Conservation (phyloP, 2,113 vertebrate species). For the Salminus brasiliensis region DNA sequence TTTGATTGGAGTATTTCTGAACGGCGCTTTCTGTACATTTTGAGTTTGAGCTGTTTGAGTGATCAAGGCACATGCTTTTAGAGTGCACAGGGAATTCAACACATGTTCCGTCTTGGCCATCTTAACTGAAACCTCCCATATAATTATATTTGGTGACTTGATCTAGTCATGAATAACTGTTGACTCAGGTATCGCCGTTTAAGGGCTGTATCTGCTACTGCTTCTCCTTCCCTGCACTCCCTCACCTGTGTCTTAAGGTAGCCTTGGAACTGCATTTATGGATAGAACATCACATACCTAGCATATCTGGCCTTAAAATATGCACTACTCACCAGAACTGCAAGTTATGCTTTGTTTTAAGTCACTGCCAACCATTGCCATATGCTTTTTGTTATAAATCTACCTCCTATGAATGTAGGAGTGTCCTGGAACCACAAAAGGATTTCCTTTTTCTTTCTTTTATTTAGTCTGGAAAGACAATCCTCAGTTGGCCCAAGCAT, state of each 20-base stretch:
- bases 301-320: conserved; percentile 74
- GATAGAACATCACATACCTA: conserved; percentile 48
- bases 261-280: conserved; percentile 63
- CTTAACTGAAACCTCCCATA: neutral
- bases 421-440: conserved; percentile 62
- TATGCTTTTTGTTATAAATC: conserved; percentile 61
- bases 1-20: neutral
- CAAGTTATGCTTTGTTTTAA: conserved; percentile 39
- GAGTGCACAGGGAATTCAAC: conserved; percentile 12
- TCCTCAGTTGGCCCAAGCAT: neutral
- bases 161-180: conserved; percentile 53
- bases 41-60: neutral
- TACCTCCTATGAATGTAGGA: conserved; percentile 75
- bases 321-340: conserved; percentile 68
- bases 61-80: neutral
- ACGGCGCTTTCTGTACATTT: neutral
- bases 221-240: conserved; percentile 36
- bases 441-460: neutral
- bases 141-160: conserved; percentile 19
- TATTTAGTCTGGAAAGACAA: neutral
- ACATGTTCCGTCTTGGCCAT: neutral
- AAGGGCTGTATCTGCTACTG: conserved; percentile 73
- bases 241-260: conserved; percentile 72
- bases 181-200: conserved; percentile 71
- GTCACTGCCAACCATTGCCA: conserved; percentile 38